Evolutionary conservation across 2,888 invertebrate species (phyloP), one percentile per base, ranked within the genome.

Genomic region (Stegophylla sp.): DNA sequence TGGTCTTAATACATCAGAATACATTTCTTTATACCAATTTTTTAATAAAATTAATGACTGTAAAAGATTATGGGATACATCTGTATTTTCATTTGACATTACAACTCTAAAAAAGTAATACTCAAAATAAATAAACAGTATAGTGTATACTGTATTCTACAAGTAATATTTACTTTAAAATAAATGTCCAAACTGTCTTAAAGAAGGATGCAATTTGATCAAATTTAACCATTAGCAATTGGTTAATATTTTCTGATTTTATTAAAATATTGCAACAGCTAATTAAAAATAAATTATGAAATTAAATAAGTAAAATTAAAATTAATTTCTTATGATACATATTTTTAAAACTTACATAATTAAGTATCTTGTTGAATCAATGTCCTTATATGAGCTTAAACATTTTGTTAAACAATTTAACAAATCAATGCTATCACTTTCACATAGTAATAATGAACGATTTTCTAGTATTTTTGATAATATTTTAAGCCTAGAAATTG

Each of bases 161-260:
- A 66, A 66, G 26, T 64, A 53, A n/a, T 69, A 79, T 63, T 83
- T 85, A 88, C 88, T 88, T 86, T 75, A 88, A 84, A 7, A 87
- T 84, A 56, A 86, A 85, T 82, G 87, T 86, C 85, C 86, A 87
- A 64, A 88, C 85, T 83, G 86, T 85, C 69, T 85, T 85, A 87
- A 87, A 87, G 34, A 85, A 84, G 23, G 84, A 83, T 48, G 84
- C 85, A 15, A 85, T 83, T 41, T 81, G 82, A 75, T 86, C 84
- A 48, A 77, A 73, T 84, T 82, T 23, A 67, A 73, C 13, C 75
- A 45, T 10, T 84, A 83, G 9, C 63, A 71, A 9, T 83, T 82
- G 13, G 84, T 75, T 51, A 26, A 83, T 82, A 45, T 83, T 84
- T 81, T 87, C 86, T 41, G 85, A 85, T 74, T 84, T 82, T 43